Percentiles rank a stretch among this genome's conserved stretches.
Conservation (phyloP, 2,797 vertebrate genomes). For the Tachyglossus aculeatus region DNA sequence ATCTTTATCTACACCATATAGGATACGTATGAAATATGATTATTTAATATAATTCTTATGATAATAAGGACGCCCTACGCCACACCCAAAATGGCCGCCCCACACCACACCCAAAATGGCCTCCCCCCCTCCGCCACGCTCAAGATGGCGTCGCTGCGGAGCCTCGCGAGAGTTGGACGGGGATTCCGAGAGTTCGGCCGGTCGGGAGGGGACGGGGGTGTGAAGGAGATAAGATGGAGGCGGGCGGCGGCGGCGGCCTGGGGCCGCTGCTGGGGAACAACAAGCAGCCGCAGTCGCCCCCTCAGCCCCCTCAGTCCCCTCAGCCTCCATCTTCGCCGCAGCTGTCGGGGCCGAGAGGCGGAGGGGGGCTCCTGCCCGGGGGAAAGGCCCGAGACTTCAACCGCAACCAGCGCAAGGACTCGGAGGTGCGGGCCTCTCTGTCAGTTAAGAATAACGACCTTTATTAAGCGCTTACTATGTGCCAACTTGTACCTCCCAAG, state of each 20-base stretch:
- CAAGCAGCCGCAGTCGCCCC: conserved; percentile 79
- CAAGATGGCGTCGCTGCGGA: conserved; percentile 52
- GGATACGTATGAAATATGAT: too few species aligned
- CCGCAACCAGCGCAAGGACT: conserved; percentile 92
- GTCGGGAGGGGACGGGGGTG: conserved; percentile 43
- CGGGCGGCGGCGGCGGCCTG: conserved; percentile 47
- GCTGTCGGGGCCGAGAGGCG: conserved; percentile 29
- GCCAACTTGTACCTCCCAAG: too few species aligned
- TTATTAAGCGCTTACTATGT: too few species aligned
- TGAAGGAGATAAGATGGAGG: conserved; percentile 70
- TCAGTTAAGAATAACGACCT: conserved; percentile 17
- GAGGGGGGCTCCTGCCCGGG: conserved; percentile 58
- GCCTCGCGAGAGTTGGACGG: conserved; percentile 63
- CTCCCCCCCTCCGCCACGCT: conserved; percentile 38
- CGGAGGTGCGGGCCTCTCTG: conserved; percentile 87
- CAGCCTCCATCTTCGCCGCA: conserved; percentile 34
- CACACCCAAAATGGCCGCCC: conserved; percentile 18
- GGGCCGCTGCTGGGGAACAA: conserved; percentile 84
- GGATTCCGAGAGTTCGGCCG: not conserved
- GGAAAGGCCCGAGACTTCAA: conserved; percentile 84
- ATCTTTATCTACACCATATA: too few species aligned
- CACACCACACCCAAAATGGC: not conserved
- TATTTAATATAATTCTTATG: too few species aligned
- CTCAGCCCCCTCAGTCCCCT: conserved; percentile 57
- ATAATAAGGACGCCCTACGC: too few species aligned